Base-by-base conservation (phyloP, 53 echinoderm and acorn worm species). In the Crossaster papposus region DNA sequence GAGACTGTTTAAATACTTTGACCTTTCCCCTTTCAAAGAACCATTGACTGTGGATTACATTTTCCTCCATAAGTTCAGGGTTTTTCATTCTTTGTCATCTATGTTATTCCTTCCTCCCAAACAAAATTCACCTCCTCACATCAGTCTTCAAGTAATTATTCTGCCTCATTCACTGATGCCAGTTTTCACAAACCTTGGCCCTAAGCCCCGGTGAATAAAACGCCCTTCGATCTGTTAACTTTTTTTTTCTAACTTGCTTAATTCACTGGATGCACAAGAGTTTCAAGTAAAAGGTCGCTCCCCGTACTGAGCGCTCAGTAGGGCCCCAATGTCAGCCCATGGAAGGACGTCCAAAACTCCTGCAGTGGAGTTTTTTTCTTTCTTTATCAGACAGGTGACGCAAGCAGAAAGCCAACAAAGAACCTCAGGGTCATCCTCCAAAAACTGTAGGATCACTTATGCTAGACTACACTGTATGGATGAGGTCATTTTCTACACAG, bases 391-490 rank as follows among this genome's bases (percentile, higher is more conserved):
- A 82, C 82, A 82, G 82, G 82, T 82, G 74, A 68, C 68, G 58
- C 58, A 58, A 68, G 28, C 68, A 68, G 12, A 71, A 30, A 84
- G 84, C 84, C 53, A 84, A 84, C 84, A 84, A 84, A 72, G 84
- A 84, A 72, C 30, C 38, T 84, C 84, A 84, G 84, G 84, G 84
- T 84, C 84, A 84, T 72, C 84, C 73, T 84, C 72, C 52, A 51
- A 44, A n/a, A 44, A 44, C 36, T 24, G 31, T 13, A 50, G 78
- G 51, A 78, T 78, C 78, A 78, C 15, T n/a, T n/a, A 15, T 37
- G 31, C 58, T 58, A 58, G 68, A 68, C 36, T 54, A 79, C 79
- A 29, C 79, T 1, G 55, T 70, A 37, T 17, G 33, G 84, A 84
- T 84, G 84, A 72, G 84, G 84, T 72, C 62, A 58, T 65, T 84